These are phyloP conservation scores for Micrastur ruficollis DNA, from an alignment of 2,797 vertebrate genomes.

Conservation along the genomic window DNA sequence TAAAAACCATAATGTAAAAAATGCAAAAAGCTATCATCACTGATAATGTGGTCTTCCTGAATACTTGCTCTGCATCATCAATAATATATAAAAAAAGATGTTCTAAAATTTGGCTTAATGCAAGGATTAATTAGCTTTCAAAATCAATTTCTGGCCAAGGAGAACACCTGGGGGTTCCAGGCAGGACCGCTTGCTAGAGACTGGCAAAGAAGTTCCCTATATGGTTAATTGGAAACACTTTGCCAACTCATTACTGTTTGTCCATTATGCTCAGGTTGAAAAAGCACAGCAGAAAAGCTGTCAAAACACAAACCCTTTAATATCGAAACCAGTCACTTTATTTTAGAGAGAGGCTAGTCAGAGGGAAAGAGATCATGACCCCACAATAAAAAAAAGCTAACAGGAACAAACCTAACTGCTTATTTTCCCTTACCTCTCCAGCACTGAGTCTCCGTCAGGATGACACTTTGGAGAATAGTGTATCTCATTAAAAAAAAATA, in stretches of 20 bases:
- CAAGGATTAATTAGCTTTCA: slow-evolving; percentile 33
- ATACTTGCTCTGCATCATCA: background rate
- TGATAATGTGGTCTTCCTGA: background rate
- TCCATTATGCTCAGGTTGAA: slow-evolving; percentile 3
- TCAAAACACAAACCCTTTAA: slow-evolving; percentile 45
- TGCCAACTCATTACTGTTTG: background rate
- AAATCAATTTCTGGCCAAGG: slow-evolving; percentile 19
- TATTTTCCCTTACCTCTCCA: background rate
- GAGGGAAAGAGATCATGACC: background rate
- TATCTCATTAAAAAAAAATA: background rate
- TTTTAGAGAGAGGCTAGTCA: slow-evolving; percentile 10
- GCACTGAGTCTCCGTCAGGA: background rate
- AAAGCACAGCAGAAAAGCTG: slow-evolving; percentile 23
- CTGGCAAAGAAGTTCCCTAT: background rate
- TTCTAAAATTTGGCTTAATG: background rate
- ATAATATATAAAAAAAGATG: background rate
- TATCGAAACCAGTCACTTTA: slow-evolving; percentile 1
- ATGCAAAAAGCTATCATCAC: background rate
- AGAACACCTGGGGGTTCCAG: background rate
- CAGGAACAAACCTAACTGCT: slow-evolving; percentile 4
- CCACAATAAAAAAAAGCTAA: background rate
- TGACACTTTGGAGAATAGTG: background rate
- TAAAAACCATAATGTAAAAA: background rate
- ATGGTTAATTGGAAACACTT: slow-evolving; percentile 34
- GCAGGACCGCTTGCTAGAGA: background rate